These are phyloP conservation scores for Nibea coibor DNA, from an alignment of 2,113 vertebrate species.

Conservation along the genomic window DNA sequence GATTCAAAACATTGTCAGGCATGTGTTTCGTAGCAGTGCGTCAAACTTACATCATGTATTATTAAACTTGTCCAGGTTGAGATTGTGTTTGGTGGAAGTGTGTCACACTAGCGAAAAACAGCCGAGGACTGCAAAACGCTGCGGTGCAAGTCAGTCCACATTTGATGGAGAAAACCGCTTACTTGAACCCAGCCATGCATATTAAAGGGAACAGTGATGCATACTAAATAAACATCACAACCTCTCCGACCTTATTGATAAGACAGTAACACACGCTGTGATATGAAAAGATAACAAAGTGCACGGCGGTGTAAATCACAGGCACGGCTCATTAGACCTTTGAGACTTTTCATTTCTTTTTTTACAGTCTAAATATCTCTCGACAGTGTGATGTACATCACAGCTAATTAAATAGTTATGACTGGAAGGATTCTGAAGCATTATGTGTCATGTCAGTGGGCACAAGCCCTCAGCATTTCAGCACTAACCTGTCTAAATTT, in stretches of 20 bases:
- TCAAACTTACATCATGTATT: background rate
- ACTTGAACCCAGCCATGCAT: constrained; percentile 50
- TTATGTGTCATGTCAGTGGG: constrained; percentile 38
- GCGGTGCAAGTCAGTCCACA: constrained; percentile 42
- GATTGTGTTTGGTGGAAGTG: constrained; percentile 26
- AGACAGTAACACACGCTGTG: constrained; percentile 9
- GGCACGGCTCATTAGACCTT: constrained; percentile 24
- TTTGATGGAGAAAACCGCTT: constrained; percentile 44
- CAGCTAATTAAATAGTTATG: constrained; percentile 44
- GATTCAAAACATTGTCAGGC: background rate
- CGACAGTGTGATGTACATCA: constrained; percentile 11
- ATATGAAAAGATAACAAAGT: constrained; percentile 13
- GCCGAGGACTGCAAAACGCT: constrained; percentile 53
- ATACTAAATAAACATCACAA: constrained; percentile 60
- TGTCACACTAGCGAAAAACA: constrained; percentile 45
- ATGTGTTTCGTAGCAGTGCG: background rate
- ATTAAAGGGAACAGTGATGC: constrained; percentile 58
- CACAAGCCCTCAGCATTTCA: constrained; percentile 31
- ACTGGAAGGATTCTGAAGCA: constrained; percentile 25
- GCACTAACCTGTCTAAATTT: constrained; percentile 33
- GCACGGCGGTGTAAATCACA: background rate
- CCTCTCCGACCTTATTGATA: constrained; percentile 32
- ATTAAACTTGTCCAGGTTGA: background rate
- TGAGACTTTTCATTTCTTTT: constrained; percentile 11
- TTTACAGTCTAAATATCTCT: constrained; percentile 12